phyloP scores from a whole-genome alignment of 1,140 invertebrate species.

The Habropoda laboriosa region DNA sequence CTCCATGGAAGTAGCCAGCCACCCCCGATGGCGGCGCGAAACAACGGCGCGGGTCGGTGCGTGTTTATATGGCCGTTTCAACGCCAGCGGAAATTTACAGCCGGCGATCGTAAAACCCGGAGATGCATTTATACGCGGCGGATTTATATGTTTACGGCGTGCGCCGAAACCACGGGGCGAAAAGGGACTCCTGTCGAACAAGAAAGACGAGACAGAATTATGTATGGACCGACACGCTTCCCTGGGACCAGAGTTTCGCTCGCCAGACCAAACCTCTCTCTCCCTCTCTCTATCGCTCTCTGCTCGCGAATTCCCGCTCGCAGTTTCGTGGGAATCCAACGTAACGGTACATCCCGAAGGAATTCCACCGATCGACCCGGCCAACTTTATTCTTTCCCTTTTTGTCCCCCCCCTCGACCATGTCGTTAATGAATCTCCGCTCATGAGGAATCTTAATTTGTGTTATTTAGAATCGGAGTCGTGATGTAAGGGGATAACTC shows the following conservation, averaged over 20 bases:
- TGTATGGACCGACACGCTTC: constrained; percentile 34
- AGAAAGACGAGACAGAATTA: constrained; percentile 58
- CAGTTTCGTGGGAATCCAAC: constrained; percentile 11
- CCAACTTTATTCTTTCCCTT: too few relatives aligned
- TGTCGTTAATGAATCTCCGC: not conserved
- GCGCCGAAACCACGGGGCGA: constrained; percentile 58
- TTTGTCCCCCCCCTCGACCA: not conserved
- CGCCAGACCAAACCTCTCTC: not conserved
- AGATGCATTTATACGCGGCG: constrained; percentile 67
- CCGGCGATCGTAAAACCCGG: constrained; percentile 64
- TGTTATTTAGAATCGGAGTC: not conserved
- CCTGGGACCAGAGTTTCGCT: not conserved
- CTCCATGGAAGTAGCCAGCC: constrained; percentile 24
- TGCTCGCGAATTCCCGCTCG: not conserved
- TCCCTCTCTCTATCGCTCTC: too few relatives aligned
- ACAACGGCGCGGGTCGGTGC: constrained; percentile 43
- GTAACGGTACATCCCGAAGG: constrained; percentile 19
- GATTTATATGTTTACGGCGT: constrained; percentile 67
- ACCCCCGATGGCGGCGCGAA: constrained; percentile 49
- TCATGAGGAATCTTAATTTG: not conserved
- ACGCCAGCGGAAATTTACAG: constrained; percentile 65
- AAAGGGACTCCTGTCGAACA: constrained; percentile 61
- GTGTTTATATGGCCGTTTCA: constrained; percentile 58
- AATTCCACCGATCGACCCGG: constrained; percentile 17
- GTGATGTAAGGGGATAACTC: too few relatives aligned